Percentiles rank a stretch among this genome's conserved stretches.
Evolutionary conservation across 2,888 invertebrate species (phyloP).

Genomic region (Ischnus inquisitorius): DNA sequence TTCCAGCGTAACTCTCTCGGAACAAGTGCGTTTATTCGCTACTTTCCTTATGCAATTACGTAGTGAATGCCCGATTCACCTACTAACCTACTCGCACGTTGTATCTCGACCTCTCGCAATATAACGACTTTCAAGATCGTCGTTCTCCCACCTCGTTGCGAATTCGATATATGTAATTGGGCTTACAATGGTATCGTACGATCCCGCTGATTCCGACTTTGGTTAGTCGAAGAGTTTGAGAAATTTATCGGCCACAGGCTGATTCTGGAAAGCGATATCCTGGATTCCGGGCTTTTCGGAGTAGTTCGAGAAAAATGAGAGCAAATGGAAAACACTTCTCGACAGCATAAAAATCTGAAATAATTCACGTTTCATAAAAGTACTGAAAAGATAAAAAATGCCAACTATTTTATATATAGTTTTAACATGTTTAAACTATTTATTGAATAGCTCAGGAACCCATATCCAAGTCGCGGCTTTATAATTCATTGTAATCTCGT

Average conservation of each 20-base stretch:
- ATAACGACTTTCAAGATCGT: constrained; percentile 4
- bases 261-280: neutral
- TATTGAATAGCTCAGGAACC: too few relatives aligned
- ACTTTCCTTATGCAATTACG: constrained; percentile 59
- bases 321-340: too few relatives aligned
- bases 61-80: constrained; percentile 60
- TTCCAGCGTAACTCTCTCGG: constrained; percentile 51
- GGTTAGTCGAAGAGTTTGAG: neutral
- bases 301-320: too few relatives aligned
- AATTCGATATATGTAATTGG: neutral
- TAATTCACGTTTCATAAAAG: too few relatives aligned
- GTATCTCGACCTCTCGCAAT: constrained; percentile 19
- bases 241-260: neutral
- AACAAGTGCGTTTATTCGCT: constrained; percentile 64
- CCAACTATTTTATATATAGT: too few relatives aligned
- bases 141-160: neutral
- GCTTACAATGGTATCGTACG: neutral
- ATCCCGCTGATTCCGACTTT: neutral
- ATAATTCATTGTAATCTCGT: too few relatives aligned
- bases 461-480: too few relatives aligned
- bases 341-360: too few relatives aligned
- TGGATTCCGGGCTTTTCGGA: too few relatives aligned
- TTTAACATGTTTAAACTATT: too few relatives aligned
- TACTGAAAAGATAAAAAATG: too few relatives aligned
- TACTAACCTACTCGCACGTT: constrained; percentile 61